Evolutionary conservation across 2,113 vertebrate genomes (phyloP), one percentile per base, ranked within the genome.

Genomic region (Pyrgilauda ruficollis): DNA sequence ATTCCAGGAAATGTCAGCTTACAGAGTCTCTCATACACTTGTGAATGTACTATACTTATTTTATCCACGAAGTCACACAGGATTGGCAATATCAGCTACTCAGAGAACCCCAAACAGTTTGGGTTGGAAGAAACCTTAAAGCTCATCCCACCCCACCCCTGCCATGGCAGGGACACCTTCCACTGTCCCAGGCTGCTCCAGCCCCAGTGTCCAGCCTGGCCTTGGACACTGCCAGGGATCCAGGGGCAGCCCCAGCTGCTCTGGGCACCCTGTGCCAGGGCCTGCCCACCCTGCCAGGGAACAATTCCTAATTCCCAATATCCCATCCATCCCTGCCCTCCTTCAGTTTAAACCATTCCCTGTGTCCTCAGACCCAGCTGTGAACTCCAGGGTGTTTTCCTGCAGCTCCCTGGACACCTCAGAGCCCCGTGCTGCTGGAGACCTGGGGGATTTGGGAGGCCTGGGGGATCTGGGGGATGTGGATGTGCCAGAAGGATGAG

Each of bases 131-230:
- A 33, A 0, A 37, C 6, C 1, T 18, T 2, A 26, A 31, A 59
- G 0, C 0, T 0, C 53, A 27, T 2, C 21, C 53, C 31, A 9
- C 18, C 0, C 44, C 37, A 27, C 14, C 62, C 26, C 26, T 18
- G 53, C 27, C 73, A 52, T 44, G 46, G 21, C 73, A 68, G 53
- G 27, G 84, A 68, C 73, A 44, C 33, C 46, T 68, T 0, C 63
- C 46, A 22, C 53, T 37, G 11, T 12, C 37, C 73, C 63, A 77
- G 73, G 72, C 15, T 59, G 35, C 35, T 76, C 72, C 0, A 49
- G 1, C 43, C 81, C 35, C 23, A 18, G 0, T 17, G 20, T 21
- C 44, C 72, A 76, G 0, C 52, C 62, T 58, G 83, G 61, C 61
- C 30, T 59, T 58, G 72, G 70, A 2, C 83, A 50, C 52, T 67